Evolutionary conservation across 92 coral and sea anemone species (phyloP), one percentile per base, ranked within the genome.

Genomic region (Bergia sp.): DNA sequence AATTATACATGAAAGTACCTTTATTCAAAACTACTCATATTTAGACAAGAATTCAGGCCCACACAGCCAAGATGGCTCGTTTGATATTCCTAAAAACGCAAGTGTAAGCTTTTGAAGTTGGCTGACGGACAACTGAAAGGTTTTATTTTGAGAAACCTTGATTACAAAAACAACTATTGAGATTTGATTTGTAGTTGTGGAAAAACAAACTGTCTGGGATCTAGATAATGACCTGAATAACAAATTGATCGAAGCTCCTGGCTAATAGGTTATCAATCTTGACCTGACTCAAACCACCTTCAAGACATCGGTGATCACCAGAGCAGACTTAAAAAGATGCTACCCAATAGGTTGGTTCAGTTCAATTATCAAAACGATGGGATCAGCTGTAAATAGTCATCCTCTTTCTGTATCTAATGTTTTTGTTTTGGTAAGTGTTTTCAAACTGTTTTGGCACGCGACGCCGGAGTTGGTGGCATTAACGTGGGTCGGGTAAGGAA

Each of bases 371-470:
- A 64, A 40, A 36, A 1, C 41, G 79, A 45, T 44, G 16, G 5
- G 36, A 69, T 41, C n/a, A 3, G 69, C 69, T 6, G 29, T 61
- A 61, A 23, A 29, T 72, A 84, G 44, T 67, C 45, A 36, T 47
- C 57, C 67, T 21, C 57, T 23, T 21, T 44, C 80, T 76, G 80
- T 76, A 44, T 76, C 43, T 16, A 37, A 5, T 29, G 15, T 37
- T 45, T 72, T 69, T 44, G 77, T 84, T 44, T 72, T 67, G 16
- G 1, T 37, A 37, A 84, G 87, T 71, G 65, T 84, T 45, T 84
- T 76, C 7, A 84, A 84, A 84, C 72, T 84, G 79, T 45, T 72
- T 67, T 71, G 87, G 87, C 87, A 84, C 87, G 87, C 87, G 87
- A 84, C 69, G 53, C 5, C 5, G 23, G 69, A 61, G 75, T 43